A percentile compares a stretch with the other conserved stretches of the same genome.
phyloP scores from a whole-genome alignment of 2,797 vertebrate species.

The Megaceryle alcyon region DNA sequence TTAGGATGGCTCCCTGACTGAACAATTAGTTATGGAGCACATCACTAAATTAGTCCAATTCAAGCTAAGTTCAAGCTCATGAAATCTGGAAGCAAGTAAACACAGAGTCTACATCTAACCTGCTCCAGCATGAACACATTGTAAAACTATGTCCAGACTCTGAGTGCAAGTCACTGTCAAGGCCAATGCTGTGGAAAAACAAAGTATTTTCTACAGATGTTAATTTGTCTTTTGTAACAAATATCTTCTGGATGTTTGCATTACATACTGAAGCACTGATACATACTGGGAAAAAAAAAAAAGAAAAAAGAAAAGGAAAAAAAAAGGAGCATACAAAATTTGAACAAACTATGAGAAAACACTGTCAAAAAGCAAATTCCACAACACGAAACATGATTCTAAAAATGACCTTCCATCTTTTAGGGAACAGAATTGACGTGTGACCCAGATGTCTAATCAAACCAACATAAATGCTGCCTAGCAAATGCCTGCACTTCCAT shows the following conservation, averaged over 20 bases:
- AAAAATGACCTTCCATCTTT: background rate
- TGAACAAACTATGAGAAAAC: background rate
- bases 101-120: background rate
- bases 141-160: background rate
- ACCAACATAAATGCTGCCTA: background rate
- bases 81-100: slow-evolving; percentile 30
- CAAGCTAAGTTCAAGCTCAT: background rate
- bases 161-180: background rate
- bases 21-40: background rate
- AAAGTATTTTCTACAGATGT: background rate
- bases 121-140: background rate
- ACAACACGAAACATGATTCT: background rate
- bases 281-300: background rate
- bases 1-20: background rate
- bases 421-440: background rate
- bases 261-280: background rate
- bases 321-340: background rate
- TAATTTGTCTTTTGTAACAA: background rate
- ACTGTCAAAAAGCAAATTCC: background rate
- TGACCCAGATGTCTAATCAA: slow-evolving; percentile 3
- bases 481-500: background rate
- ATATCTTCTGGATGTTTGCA: background rate
- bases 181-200: background rate
- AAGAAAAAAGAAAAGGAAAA: background rate
- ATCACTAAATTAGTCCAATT: background rate